Conservation (phyloP, 2,113 vertebrate genomes). For the Nannobrachium achirus region DNA sequence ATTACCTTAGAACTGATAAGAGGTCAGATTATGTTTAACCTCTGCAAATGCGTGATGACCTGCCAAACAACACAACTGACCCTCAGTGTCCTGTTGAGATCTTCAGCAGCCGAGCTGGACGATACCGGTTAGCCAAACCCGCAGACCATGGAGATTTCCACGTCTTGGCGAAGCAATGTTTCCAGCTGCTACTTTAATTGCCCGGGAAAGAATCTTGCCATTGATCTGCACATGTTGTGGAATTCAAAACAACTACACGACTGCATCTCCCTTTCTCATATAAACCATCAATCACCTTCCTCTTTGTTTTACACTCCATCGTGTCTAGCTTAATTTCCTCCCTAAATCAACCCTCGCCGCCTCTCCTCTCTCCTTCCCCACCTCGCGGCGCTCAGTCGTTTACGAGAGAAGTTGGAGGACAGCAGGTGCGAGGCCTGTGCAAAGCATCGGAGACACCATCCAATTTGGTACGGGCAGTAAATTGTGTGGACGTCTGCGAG, state of each 20-base stretch:
- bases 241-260: not conserved
- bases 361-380: constrained; percentile 12
- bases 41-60: constrained; percentile 14
- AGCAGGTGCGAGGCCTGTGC: constrained; percentile 66
- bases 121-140: constrained; percentile 7
- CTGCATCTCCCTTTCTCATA: constrained; percentile 15
- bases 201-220: not conserved
- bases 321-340: constrained; percentile 52
- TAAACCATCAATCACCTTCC: constrained; percentile 3
- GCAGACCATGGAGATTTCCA: constrained; percentile 1
- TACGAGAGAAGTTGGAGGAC: constrained; percentile 59
- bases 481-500: constrained; percentile 66
- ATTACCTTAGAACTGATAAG: constrained; percentile 24
- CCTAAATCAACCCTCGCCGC: constrained; percentile 59
- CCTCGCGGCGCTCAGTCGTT: constrained; percentile 56
- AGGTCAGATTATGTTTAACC: constrained; percentile 42
- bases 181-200: not conserved
- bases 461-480: constrained; percentile 76
- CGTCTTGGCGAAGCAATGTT: not conserved
- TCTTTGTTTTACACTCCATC: constrained; percentile 24
- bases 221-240: not conserved
- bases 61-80: not conserved
- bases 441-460: constrained; percentile 70
- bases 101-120: not conserved
- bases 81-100: constrained; percentile 17